These are phyloP conservation scores for Myodes glareolus DNA, from an alignment of 2,113 vertebrate species.

Conservation along the genomic window DNA sequence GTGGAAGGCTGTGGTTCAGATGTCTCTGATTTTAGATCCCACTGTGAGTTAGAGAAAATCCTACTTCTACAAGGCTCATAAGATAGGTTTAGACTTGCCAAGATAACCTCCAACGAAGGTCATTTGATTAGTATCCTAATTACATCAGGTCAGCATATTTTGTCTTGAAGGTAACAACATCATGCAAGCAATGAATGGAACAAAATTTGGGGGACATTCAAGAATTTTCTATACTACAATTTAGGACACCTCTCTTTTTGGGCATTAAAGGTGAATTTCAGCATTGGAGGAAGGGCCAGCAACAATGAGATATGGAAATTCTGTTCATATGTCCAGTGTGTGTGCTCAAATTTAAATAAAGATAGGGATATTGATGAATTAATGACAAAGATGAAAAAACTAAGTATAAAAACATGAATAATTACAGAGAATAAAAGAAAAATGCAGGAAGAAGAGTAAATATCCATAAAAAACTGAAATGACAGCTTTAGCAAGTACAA, in stretches of 20 bases:
- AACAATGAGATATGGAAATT: neutral
- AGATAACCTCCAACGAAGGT: neutral
- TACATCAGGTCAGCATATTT: neutral
- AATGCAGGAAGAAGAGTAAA: neutral
- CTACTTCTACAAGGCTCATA: neutral
- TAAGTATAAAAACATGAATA: neutral
- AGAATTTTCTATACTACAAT: slow-evolving; percentile 1
- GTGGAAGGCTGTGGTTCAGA: neutral
- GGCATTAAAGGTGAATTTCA: neutral
- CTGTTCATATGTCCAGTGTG: neutral
- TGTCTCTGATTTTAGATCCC: neutral
- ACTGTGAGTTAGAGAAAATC: neutral
- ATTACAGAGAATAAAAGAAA: neutral
- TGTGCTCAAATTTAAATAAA: neutral
- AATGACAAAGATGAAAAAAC: neutral
- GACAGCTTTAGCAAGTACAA: neutral
- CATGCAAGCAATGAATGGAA: neutral
- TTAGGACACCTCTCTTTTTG: neutral
- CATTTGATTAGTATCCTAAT: neutral
- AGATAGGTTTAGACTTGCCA: neutral
- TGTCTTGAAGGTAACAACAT: neutral
- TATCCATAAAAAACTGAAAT: neutral
- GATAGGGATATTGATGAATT: neutral
- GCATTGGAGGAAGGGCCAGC: neutral
- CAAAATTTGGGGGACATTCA: neutral